These are phyloP conservation scores for Protophormia terraenovae DNA, from an alignment of 2,888 invertebrate genomes.

Conservation along the genomic window DNA sequence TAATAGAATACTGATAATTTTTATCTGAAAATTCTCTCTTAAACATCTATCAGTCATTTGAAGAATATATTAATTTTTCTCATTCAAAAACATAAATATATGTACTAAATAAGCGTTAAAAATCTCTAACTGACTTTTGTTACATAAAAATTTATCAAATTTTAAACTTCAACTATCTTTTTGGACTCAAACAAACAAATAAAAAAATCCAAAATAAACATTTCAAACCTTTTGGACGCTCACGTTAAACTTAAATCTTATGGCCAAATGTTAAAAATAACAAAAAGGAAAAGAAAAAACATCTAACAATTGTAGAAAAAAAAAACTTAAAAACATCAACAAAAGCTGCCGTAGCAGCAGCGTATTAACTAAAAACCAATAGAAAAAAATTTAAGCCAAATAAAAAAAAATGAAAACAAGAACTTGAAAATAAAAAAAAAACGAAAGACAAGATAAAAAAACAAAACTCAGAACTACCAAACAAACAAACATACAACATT, in stretches of 20 bases:
- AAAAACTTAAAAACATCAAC: neutral
- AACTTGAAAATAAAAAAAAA: conserved; percentile 29
- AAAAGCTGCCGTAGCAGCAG: conserved; percentile 31
- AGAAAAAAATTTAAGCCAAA: conserved; percentile 4
- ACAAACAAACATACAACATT: conserved; percentile 47
- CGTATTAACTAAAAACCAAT: conserved; percentile 27
- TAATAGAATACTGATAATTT: too few species aligned
- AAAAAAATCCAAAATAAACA: conserved; percentile 7
- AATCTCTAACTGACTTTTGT: neutral
- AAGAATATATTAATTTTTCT: too few species aligned
- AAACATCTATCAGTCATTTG: too few species aligned
- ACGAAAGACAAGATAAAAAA: neutral
- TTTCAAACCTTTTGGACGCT: conserved; percentile 19
- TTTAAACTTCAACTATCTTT: neutral
- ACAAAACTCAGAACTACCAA: conserved; percentile 19
- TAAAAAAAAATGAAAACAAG: conserved; percentile 23
- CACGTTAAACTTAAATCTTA: conserved; percentile 26
- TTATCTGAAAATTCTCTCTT: too few species aligned
- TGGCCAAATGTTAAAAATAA: conserved; percentile 30
- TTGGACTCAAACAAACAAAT: neutral
- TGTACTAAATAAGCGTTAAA: too few species aligned
- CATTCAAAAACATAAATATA: too few species aligned
- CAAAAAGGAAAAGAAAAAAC: conserved; percentile 3
- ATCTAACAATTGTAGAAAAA: neutral
- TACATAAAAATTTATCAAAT: conserved; percentile 15